Percentiles rank a stretch among this genome's conserved stretches.
Evolutionary conservation across 2,888 invertebrate genomes (phyloP).

Genomic region (Harmothoe impar): DNA sequence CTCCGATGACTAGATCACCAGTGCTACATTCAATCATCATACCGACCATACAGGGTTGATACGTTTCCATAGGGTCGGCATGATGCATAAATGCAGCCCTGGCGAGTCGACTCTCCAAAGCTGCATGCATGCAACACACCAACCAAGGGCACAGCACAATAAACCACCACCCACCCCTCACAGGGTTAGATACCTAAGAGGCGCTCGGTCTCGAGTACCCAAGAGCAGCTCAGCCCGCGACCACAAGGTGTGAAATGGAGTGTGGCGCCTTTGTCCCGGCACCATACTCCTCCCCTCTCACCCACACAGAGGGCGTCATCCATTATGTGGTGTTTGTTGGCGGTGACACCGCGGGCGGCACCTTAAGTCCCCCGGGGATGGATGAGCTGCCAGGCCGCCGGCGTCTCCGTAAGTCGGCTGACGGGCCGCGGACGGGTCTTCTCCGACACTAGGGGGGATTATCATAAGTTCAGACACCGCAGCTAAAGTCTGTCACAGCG

Average conservation of each 20-base stretch:
- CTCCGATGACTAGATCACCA: too few relatives aligned
- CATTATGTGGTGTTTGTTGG: constrained; percentile 48
- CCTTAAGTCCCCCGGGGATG: constrained; percentile 31
- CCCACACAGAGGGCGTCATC: background rate
- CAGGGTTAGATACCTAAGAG: too few relatives aligned
- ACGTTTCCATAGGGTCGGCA: too few relatives aligned
- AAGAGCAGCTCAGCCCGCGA: background rate
- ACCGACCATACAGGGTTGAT: too few relatives aligned
- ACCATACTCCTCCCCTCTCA: constrained; percentile 23
- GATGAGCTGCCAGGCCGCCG: constrained; percentile 22
- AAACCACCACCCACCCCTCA: too few relatives aligned
- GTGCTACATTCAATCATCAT: too few relatives aligned
- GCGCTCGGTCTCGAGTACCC: too few relatives aligned
- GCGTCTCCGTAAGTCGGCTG: constrained; percentile 7
- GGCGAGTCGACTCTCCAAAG: too few relatives aligned
- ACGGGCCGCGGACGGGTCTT: constrained; percentile 24
- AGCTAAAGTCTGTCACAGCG: background rate
- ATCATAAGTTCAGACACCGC: constrained; percentile 19
- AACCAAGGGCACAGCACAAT: too few relatives aligned
- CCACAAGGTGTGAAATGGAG: constrained; percentile 43
- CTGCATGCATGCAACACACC: too few relatives aligned
- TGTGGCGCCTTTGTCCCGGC: constrained; percentile 22
- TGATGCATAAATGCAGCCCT: too few relatives aligned
- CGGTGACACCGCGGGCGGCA: constrained; percentile 47
- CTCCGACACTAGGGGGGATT: background rate